phyloP scores from a whole-genome alignment of 2,888 invertebrate species.

The Luffia ferchaultella region DNA sequence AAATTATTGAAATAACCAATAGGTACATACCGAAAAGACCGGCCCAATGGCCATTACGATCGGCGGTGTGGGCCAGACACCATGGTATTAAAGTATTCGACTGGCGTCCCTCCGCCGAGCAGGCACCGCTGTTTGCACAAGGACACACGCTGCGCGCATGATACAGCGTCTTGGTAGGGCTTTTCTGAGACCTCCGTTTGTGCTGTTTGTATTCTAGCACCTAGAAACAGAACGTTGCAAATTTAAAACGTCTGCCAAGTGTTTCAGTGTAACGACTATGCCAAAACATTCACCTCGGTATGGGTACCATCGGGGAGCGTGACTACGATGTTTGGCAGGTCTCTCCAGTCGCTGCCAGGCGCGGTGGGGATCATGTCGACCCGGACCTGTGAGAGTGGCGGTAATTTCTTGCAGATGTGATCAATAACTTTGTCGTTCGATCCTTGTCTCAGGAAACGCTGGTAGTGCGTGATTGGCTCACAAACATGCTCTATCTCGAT shows the following conservation, averaged over 20 bases:
- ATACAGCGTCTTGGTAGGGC: constrained; percentile 29
- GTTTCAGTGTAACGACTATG: neutral
- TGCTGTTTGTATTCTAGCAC: neutral
- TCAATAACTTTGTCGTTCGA: constrained; percentile 25
- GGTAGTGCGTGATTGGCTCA: constrained; percentile 46
- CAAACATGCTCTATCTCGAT: constrained; percentile 39
- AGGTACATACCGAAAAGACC: constrained; percentile 39
- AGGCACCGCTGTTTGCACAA: constrained; percentile 38
- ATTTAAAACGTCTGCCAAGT: neutral
- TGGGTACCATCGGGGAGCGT: constrained; percentile 46
- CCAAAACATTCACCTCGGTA: constrained; percentile 16
- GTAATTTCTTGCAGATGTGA: constrained; percentile 58
- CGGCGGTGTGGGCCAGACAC: constrained; percentile 63
- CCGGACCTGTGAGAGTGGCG: constrained; percentile 44
- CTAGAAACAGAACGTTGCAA: neutral
- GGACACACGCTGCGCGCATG: constrained; percentile 49
- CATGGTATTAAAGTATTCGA: constrained; percentile 63
- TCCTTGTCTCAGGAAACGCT: constrained; percentile 34
- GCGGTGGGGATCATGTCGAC: constrained; percentile 51
- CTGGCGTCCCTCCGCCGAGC: constrained; percentile 47
- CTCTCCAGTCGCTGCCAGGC: constrained; percentile 60
- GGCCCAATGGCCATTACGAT: constrained; percentile 60
- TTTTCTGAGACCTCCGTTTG: too few species aligned
- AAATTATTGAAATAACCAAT: too few species aligned
- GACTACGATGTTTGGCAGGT: constrained; percentile 54